These are phyloP conservation scores for Zaprionus africanus DNA, from an alignment of 1,140 invertebrate species.

Conservation along the genomic window DNA sequence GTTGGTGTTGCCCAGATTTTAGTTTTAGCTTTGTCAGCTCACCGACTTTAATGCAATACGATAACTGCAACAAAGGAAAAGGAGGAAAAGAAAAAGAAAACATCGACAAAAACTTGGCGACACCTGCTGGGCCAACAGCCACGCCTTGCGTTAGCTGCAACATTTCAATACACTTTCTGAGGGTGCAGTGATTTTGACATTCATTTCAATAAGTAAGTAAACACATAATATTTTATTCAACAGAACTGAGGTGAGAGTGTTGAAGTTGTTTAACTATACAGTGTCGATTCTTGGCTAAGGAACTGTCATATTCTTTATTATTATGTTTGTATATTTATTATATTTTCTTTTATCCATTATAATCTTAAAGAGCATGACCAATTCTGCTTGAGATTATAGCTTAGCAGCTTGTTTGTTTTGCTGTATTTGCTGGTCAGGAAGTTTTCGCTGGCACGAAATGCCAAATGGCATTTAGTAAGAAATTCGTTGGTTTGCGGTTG, in stretches of 20 bases:
- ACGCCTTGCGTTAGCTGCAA: background rate
- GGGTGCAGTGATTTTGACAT: background rate
- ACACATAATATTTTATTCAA: no score
- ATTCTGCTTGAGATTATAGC: background rate
- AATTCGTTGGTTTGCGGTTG: constrained; percentile 47
- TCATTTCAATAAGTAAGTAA: no score
- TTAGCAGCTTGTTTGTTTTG: background rate
- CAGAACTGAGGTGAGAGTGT: no score
- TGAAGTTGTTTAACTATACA: no score
- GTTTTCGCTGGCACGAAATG: constrained; percentile 38
- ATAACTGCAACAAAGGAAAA: constrained; percentile 38
- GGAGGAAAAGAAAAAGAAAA: constrained; percentile 7
- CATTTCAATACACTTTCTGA: background rate
- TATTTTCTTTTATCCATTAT: no score
- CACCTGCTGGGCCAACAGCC: constrained; percentile 20
- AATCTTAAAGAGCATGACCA: background rate
- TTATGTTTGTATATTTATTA: no score
- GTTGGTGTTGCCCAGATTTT: constrained; percentile 33
- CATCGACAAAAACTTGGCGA: constrained; percentile 17
- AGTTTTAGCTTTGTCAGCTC: constrained; percentile 46
- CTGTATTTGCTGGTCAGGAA: constrained; percentile 1
- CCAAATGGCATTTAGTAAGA: constrained; percentile 51
- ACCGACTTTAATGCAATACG: constrained; percentile 46
- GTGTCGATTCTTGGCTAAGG: no score
- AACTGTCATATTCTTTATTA: no score